Evolutionary conservation across 2,888 invertebrate species (phyloP).

Genomic region (Cetonia aurata): DNA sequence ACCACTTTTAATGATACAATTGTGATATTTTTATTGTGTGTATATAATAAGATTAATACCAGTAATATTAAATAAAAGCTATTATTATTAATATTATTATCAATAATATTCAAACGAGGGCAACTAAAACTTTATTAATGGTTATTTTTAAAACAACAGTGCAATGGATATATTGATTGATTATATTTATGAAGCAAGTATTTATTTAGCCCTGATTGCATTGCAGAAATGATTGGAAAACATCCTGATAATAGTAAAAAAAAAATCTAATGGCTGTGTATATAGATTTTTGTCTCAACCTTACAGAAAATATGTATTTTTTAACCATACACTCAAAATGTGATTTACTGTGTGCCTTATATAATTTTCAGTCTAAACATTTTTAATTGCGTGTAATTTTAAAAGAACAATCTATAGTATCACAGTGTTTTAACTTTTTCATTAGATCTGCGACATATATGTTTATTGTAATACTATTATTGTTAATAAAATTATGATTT

Average conservation of each 20-base stretch:
- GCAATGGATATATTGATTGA: background rate
- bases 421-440: constrained; percentile 17
- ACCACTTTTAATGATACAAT: constrained; percentile 18
- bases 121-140: too few species aligned
- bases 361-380: constrained; percentile 15
- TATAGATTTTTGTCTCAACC: constrained; percentile 9
- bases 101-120: too few species aligned
- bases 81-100: too few species aligned
- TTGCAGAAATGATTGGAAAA: constrained; percentile 7
- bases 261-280: constrained; percentile 38
- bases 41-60: constrained; percentile 5
- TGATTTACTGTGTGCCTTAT: constrained; percentile 36
- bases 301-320: constrained; percentile 11
- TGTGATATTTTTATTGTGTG: constrained; percentile 28
- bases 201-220: constrained; percentile 26
- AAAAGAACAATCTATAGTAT: constrained; percentile 1
- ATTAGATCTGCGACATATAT: constrained; percentile 2
- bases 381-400: constrained; percentile 12
- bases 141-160: too few species aligned
- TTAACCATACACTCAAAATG: constrained; percentile 26
- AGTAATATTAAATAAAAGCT: too few species aligned
- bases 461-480: constrained; percentile 8
- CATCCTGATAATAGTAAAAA: background rate
- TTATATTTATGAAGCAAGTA: background rate
- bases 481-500: constrained; percentile 31